Evolutionary conservation across 2,888 invertebrate genomes (phyloP), one percentile per base, ranked within the genome.

Genomic region (Plagodis dolabraria): DNA sequence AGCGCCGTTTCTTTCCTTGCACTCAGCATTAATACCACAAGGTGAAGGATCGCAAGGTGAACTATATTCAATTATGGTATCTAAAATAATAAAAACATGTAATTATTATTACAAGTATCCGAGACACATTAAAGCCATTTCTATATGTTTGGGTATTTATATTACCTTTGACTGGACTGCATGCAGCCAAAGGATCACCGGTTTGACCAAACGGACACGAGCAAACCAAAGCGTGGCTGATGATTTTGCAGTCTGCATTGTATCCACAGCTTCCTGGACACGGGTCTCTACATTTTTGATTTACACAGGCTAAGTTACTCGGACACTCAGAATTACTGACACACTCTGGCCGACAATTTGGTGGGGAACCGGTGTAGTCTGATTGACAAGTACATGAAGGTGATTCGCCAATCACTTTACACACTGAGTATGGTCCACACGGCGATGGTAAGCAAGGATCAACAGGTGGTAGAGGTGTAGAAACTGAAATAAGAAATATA

Each of bases 221-320:
- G 82, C 94, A 95, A 67, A 95, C 93, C 33, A 96, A 94, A 7
- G 95, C 94, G 75, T 96, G 96, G 77, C 95, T 96, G 47, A 96
- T 93, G n/a, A 96, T 95, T 71, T 94, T 93, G 79, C 96, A 97
- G 68, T 95, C 94, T 4, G 96, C 95, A 76, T 95, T 95, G 47
- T 93, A 89, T 47, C 96, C 96, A 72, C 96, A 96, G 48, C 94
- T 93, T 57, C 94, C 94, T 33, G 94, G 94, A 72, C 96, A 96
- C 7, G 96, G 96, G 76, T 96, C 94, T 78, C 87, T 93, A 76
- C 96, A 96, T 85, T 94, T 95, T 71, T 94, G 94, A 79, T 95
- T 95, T 45, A 95, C 93, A 75, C 96, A 96, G 36, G 95, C 95
- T 66, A 94, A 82, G 72, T 94, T 94, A 76, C 86, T 93, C 0